Evolutionary conservation across 2,797 vertebrate genomes (phyloP).

Genomic region (Sebastolobus alascanus): DNA sequence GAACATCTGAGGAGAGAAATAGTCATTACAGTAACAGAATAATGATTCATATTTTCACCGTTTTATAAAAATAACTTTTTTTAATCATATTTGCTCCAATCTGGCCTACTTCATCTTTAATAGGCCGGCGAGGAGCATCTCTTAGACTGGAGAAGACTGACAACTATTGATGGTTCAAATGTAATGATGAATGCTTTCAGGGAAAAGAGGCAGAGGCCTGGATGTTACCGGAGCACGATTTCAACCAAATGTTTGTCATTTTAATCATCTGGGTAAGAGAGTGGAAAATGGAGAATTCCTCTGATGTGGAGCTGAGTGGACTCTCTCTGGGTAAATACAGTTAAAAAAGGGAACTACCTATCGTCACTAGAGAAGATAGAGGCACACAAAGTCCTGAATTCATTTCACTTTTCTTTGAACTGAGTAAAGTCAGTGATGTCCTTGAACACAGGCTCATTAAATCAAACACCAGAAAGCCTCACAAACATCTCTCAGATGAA

Average conservation of each 20-base stretch:
- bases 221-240: background rate
- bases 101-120: no score
- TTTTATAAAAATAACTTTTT: no score
- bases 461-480: constrained; percentile 1
- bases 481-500: background rate
- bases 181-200: no score
- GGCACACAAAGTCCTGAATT: constrained; percentile 16
- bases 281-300: background rate
- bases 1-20: no score
- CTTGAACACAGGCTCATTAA: constrained; percentile 17
- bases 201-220: no score
- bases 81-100: no score
- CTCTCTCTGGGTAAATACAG: background rate
- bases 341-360: background rate
- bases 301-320: background rate
- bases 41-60: no score
- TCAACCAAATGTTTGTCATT: background rate
- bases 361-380: background rate
- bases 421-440: constrained; percentile 18
- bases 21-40: no score
- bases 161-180: background rate
- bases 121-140: no score
- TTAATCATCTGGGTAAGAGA: background rate
- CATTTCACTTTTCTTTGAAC: constrained; percentile 14
- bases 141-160: no score